Evolutionary conservation across 2,113 vertebrate species (phyloP), one percentile per base, ranked within the genome.

Genomic region (Herpailurus yagouaroundi): DNA sequence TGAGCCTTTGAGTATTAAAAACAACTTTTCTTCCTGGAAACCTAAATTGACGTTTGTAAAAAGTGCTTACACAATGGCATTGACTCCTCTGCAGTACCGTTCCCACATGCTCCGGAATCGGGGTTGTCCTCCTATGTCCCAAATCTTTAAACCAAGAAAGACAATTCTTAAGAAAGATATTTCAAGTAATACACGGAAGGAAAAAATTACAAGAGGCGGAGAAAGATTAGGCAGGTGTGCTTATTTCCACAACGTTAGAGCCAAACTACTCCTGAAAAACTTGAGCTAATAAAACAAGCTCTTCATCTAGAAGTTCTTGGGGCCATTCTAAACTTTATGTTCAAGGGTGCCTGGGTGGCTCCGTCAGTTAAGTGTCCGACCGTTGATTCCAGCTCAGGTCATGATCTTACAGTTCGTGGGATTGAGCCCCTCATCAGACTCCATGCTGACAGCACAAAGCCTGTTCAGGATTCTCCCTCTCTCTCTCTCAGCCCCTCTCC

Each of bases 31-130:
- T 74, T 50, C 80, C 57, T 29, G 12, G 31, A 81, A 57, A 25
- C 57, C 48, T 33, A 69, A 52, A 57, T 0, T 38, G 69, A 81
- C 27, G 38, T 52, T 31, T 38, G 4, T 33, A 55, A n/a, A 18
- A 25, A 38, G 31, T 69, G 99, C 99, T 99, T 99, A 99, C 99
- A 99, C 99, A 96, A 99, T 99, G 84, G 99, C 99, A 88, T 99
- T 99, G 95, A 99, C 99, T 91, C 99, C 99, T 98, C 99, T 98
- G 98, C 99, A 99, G 95, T 99, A 99, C 80, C 99, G 99, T 94
- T 99, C 99, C 99, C 99, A 99, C 99, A 99, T 99, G 99, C 99
- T 99, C 97, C 99, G 99, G 99, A 99, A 99, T 91, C 99, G 99
- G n/a, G 99, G 99, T 86, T 99, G 99, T 97, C 99, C 99, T 95